Evolutionary conservation across 2,113 vertebrate genomes (phyloP), one percentile per base, ranked within the genome.

Genomic region (Nesoenas mayeri): DNA sequence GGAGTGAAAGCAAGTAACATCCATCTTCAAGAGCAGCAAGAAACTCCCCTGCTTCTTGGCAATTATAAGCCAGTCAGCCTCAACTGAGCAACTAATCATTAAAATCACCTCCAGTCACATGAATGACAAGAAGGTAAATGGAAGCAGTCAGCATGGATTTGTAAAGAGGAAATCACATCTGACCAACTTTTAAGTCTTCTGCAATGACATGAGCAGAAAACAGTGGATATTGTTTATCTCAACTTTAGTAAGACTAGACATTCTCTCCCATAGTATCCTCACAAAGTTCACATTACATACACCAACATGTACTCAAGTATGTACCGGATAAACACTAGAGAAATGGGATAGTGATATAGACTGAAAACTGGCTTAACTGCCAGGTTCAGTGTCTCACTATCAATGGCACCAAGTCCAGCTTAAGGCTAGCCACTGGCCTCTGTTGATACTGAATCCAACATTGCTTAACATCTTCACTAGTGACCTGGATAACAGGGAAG

Each of bases 301-400:
- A 51, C 15, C 22, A 32, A 15, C 1, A 2, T 34, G 19, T 60
- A 32, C 12, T 42, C 28, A 61, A 50, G 12, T 7, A 56, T 25
- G 7, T 32, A 40, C 6, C 29, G 34, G 7, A 1, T 48, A 32
- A 70, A 10, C 34, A 31, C 19, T 3, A 66, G 22, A 29, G n/a
- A 25, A 54, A 12, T 7, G 8, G 31, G 16, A 31, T 19, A 78
- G 38, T 22, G 19, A 7, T 0, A 0, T 14, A 26, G 19, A 74
- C 31, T 38, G 40, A 73, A 38, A 64, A 67, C 21, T 42, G 26
- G 31, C 28, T 51, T 21, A 89, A 50, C 12, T 44, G 29, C 13
- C 42, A 62, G 34, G 15, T 14, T 22, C 24, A 44, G 34, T 40
- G 40, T 13, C 40, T 40, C 40, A 40, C 40, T 40, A 40, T 22